A percentile compares a stretch with the other conserved stretches of the same genome.
phyloP scores from a whole-genome alignment of 2,797 vertebrate species.

The Danio tinwini region DNA sequence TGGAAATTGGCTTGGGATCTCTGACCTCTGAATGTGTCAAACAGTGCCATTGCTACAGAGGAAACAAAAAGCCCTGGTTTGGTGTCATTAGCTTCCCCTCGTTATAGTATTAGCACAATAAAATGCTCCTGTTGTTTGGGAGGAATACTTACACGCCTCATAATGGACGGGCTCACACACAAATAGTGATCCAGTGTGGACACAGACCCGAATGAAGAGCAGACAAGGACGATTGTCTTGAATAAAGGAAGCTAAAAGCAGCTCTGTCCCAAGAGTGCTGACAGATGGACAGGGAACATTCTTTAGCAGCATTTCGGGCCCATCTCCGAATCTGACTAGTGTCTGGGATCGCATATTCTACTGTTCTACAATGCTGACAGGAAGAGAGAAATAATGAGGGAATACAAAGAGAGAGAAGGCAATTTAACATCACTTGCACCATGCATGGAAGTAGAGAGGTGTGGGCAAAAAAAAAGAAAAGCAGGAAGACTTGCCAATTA shows the following conservation, averaged over 20 bases:
- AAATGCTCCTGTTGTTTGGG: constrained; percentile 62
- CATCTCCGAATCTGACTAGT: constrained; percentile 61
- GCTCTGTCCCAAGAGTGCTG: constrained; percentile 68
- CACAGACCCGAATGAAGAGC: constrained; percentile 66
- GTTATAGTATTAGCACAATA: constrained; percentile 55
- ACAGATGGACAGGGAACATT: constrained; percentile 68
- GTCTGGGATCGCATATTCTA: constrained; percentile 62
- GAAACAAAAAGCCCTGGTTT: constrained; percentile 61
- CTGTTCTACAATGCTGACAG: constrained; percentile 66
- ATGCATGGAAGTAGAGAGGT: constrained; percentile 57
- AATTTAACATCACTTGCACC: constrained; percentile 72
- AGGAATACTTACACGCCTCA: constrained; percentile 65
- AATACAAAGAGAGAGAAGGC: constrained; percentile 57
- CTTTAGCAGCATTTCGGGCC: constrained; percentile 53
- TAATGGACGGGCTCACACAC: constrained; percentile 68
- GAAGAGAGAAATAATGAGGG: constrained; percentile 63
- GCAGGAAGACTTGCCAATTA: constrained; percentile 70
- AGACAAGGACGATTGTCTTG: constrained; percentile 69
- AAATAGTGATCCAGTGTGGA: constrained; percentile 59
- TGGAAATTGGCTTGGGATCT: constrained; percentile 49
- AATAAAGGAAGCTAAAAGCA: constrained; percentile 63
- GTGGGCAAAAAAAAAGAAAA: constrained; percentile 31
- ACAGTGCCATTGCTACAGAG: constrained; percentile 42
- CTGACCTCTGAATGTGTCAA: constrained; percentile 50
- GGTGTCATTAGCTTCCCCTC: constrained; percentile 60